Evolutionary conservation across 2,113 vertebrate species (phyloP), one percentile per base, ranked within the genome.

Genomic region (Aplodontia rufa): DNA sequence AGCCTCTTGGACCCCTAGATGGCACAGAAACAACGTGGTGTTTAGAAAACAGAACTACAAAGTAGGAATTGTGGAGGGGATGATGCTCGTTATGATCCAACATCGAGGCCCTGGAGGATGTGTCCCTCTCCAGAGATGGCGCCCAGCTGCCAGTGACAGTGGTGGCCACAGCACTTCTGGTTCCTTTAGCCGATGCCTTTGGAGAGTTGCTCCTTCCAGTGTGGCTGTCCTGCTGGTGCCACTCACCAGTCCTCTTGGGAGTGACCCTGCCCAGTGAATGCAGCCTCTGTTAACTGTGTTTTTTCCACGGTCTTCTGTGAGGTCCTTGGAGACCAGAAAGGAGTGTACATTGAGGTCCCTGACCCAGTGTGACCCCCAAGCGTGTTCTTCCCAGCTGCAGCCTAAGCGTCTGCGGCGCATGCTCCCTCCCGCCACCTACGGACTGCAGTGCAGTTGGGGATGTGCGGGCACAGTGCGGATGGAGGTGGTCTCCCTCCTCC

Each of bases 101-200:
- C 9, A 30, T 2, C 2, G 26, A 90, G 11, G 20, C 6, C 8
- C 28, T 49, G 12, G 19, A 47, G 47, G 79, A 40, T 17, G 0
- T 4, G 47, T 78, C 17, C 0, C 7, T n/a, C 49, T 64, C 40
- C 22, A 72, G n/a, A 47, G 28, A 7, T 5, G 37, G 49, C 0
- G 0, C 8, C 80, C n/a, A 7, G 37, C 62, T 53, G 14, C n/a
- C 2, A 1, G 4, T 4, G 3, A 9, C 1, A 0, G 1, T 0
- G 24, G 42, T 13, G 40, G 47, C 14, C 0, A 0, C n/a, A 20
- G 47, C 6, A 13, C 49, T 30, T 19, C 26, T 2, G 32, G 12
- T 6, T 22, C 16, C 20, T 11, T 64, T 87, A 17, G 17, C 9
- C 12, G 1, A 26, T 3, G 12, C 60, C 3, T 6, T 2, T 30